phyloP scores from a whole-genome alignment of 2,888 invertebrate species.

The Ptychoptera contaminata region DNA sequence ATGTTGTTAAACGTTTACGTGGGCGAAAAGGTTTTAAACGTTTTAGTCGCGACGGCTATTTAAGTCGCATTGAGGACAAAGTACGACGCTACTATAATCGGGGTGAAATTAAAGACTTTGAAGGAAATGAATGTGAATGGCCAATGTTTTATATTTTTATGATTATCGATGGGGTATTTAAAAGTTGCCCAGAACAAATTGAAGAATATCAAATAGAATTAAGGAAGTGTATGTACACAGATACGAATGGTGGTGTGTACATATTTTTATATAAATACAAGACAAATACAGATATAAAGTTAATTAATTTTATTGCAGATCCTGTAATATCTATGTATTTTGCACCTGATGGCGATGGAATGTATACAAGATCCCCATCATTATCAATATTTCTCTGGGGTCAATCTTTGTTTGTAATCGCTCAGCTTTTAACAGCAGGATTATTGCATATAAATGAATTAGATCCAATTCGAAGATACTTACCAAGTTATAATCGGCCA shows the following conservation, averaged over 20 bases:
- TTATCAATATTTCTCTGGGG: constrained; percentile 78
- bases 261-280: neutral
- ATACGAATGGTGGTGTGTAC: constrained; percentile 55
- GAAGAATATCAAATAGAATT: constrained; percentile 78
- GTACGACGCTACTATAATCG: constrained; percentile 60
- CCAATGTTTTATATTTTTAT: constrained; percentile 90
- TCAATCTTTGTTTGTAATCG: constrained; percentile 88
- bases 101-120: constrained; percentile 90
- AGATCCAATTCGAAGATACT: constrained; percentile 86
- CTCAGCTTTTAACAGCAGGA: constrained; percentile 78
- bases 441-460: constrained; percentile 86
- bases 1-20: constrained; percentile 63
- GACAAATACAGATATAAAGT: too few relatives aligned
- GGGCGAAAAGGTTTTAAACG: constrained; percentile 88
- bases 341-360: constrained; percentile 30
- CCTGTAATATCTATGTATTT: constrained; percentile 89
- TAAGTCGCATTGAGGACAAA: constrained; percentile 73
- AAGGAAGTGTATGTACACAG: constrained; percentile 64
- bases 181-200: constrained; percentile 75
- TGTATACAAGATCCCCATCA: constrained; percentile 27
- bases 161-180: constrained; percentile 91
- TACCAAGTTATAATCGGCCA: constrained; percentile 92
- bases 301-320: constrained; percentile 34
- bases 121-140: constrained; percentile 95
- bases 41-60: constrained; percentile 88